These are phyloP conservation scores for Catamblyrhynchus diadema DNA, from an alignment of 2,797 vertebrate genomes.

Conservation along the genomic window DNA sequence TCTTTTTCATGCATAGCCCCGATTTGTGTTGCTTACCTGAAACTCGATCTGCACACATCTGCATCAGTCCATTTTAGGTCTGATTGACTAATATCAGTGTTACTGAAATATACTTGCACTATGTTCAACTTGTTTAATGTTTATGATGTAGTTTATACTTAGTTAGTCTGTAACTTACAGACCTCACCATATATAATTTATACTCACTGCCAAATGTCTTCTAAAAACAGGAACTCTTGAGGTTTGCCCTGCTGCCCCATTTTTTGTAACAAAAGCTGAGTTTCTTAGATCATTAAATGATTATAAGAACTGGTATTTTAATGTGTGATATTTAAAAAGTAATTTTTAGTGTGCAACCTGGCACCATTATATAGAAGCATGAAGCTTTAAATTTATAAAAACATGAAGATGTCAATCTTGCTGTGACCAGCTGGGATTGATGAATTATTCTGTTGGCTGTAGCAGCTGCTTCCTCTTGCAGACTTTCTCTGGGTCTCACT, in stretches of 20 bases:
- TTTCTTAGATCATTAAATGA: background rate
- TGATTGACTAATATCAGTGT: background rate
- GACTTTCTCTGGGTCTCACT: background rate
- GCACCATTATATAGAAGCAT: no score
- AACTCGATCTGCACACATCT: background rate
- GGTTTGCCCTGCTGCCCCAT: background rate
- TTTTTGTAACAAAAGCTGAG: background rate
- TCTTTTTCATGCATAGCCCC: fast-evolving
- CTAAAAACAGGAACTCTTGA: background rate
- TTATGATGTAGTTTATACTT: background rate
- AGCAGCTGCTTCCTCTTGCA: background rate
- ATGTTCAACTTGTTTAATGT: background rate
- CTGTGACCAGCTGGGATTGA: background rate
- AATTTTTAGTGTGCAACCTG: background rate
- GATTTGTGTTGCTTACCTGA: background rate
- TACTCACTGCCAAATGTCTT: background rate
- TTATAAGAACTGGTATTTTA: background rate
- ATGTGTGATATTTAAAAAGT: background rate
- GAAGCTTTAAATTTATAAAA: no score
- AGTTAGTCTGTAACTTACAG: background rate
- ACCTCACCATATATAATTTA: background rate
- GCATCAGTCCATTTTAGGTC: background rate
- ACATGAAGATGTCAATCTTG: background rate
- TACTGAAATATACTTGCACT: background rate
- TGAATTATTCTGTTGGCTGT: background rate